These are phyloP conservation scores for Anthonomus grandis DNA, from an alignment of 1,140 invertebrate species.

Conservation along the genomic window DNA sequence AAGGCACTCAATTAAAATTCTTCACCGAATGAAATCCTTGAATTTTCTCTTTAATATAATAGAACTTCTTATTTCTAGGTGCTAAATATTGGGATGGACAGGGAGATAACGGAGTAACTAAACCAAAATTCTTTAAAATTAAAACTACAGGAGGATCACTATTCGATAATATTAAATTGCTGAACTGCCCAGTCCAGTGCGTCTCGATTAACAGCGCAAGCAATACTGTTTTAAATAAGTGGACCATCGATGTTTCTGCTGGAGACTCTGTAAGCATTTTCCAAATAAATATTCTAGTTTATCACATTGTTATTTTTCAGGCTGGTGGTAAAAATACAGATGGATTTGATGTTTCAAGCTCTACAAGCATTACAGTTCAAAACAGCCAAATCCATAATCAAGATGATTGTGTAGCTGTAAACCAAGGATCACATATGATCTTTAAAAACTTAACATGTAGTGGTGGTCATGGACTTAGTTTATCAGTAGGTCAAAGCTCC, in stretches of 20 bases:
- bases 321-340: constrained; percentile 23
- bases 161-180: constrained; percentile 11
- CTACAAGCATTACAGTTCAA: constrained; percentile 8
- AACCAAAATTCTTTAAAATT: constrained; percentile 25
- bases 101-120: constrained; percentile 11
- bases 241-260: constrained; percentile 14
- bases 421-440: constrained; percentile 16
- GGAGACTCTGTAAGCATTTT: constrained; percentile 10
- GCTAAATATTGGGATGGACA: constrained; percentile 21
- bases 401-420: constrained; percentile 27
- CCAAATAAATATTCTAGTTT: neutral
- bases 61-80: too few relatives aligned
- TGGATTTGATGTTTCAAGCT: constrained; percentile 24
- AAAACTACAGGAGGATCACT: constrained; percentile 6
- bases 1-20: too few relatives aligned
- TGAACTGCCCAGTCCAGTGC: constrained; percentile 20
- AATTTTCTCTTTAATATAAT: too few relatives aligned
- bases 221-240: neutral
- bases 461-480: constrained; percentile 26
- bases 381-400: constrained; percentile 23
- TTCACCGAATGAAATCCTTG: too few relatives aligned
- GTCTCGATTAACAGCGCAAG: constrained; percentile 10
- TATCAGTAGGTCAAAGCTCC: constrained; percentile 20
- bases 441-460: constrained; percentile 21
- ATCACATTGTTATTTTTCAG: neutral